Base-by-base conservation (phyloP, 1,140 invertebrate species). In the Protaetia brevitarsis region DNA sequence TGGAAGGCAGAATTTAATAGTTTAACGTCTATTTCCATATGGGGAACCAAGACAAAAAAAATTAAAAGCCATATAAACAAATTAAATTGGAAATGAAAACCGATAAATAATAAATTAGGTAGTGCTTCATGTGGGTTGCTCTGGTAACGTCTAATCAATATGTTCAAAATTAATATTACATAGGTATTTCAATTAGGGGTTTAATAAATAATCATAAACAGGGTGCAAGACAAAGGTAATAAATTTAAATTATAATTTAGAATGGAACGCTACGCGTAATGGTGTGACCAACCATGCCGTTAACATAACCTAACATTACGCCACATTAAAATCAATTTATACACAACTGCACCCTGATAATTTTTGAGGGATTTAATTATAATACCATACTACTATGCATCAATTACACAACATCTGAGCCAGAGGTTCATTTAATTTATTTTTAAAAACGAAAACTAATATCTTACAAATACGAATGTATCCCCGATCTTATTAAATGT, bases 91-190 rank as follows among this genome's bases (percentile, higher is more conserved):
- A 51, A 51, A 51, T 51, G 21, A 51, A 0, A 6, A 51, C 13
- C 21, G 21, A 51, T 51, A 23, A 51, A 51, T 37, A 45, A 45
- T 51, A 51, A 51, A 23, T 23, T 51, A 51, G 21, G 41, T 51
- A 23, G 26, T 26, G 26, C 19, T 51, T 19, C 41, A 19, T 23
- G 16, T n/a, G 26, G 2, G 41, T 51, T 51, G 41, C 41, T 51
- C 19, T 16, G 41, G 41, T 51, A 51, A 51, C 41, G 26, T 23
- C 41, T 23, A 51, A 51, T 51, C 41, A 23, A 51, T 51, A 51
- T 51, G 11, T 7, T 23, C 6, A 23, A 51, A 51, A 23, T 51
- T 21, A 51, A 23, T 23, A 10, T 51, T 23, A 51, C 16, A n/a
- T n/a, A n/a, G 4, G 16, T 51, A 23, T 3, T 3, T 37, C 16